These are phyloP conservation scores for Ameiurus melas DNA, from an alignment of 2,113 vertebrate species.

Conservation along the genomic window DNA sequence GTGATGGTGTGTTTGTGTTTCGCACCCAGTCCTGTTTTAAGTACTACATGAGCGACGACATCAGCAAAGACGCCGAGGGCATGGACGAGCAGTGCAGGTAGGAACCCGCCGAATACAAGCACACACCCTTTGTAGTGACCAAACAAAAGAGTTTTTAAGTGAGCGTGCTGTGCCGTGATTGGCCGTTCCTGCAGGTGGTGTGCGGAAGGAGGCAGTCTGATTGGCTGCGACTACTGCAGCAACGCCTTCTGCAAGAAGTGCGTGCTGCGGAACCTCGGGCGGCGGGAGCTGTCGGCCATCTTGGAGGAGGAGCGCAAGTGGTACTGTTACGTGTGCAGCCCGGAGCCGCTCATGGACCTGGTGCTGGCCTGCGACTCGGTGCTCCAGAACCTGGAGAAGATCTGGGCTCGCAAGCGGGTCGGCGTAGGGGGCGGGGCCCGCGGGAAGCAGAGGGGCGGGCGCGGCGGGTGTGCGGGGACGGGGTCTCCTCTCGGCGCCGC, in stretches of 20 bases:
- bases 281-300: conserved; percentile 90
- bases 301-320: conserved; percentile 92
- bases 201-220: conserved; percentile 96
- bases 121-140: neutral
- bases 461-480: neutral
- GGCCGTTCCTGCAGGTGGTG: conserved; percentile 84
- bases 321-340: conserved; percentile 95
- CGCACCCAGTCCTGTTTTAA: conserved; percentile 71
- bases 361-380: conserved; percentile 89
- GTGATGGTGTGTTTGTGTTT: neutral
- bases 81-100: conserved; percentile 99
- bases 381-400: conserved; percentile 87
- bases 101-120: neutral
- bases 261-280: conserved; percentile 91
- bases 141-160: neutral
- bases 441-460: conserved; percentile 30
- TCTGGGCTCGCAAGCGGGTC: conserved; percentile 58
- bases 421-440: neutral
- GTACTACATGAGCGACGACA: conserved; percentile 98
- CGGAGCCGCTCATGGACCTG: conserved; percentile 90
- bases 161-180: neutral
- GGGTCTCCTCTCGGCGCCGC: neutral
- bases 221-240: conserved; percentile 97
- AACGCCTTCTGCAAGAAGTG: conserved; percentile 99
- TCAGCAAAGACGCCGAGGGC: conserved; percentile 93